Evolutionary conservation across 2,797 vertebrate species (phyloP).

Genomic region (Xenopus petersii): DNA sequence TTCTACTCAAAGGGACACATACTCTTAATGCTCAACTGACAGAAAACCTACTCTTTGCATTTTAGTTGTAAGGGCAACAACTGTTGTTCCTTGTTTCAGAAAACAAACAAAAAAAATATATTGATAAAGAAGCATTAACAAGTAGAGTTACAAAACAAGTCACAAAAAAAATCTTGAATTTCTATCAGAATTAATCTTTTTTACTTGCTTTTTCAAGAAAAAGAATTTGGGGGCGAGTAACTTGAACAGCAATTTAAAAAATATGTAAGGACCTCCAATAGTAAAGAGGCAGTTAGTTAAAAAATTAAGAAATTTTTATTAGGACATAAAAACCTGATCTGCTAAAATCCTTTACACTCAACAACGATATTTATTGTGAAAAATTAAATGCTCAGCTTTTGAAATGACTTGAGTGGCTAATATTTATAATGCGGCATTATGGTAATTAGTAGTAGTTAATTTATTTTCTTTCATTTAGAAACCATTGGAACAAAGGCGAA

Average conservation of each 20-base stretch:
- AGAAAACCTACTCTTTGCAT: no score
- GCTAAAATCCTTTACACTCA: conserved; percentile 62
- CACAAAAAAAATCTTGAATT: conserved; percentile 45
- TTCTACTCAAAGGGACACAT: no score
- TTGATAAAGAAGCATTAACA: conserved; percentile 7
- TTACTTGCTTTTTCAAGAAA: conserved; percentile 54
- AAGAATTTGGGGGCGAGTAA: conserved; percentile 60
- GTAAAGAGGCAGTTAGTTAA: no score
- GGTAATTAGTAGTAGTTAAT: conserved; percentile 59
- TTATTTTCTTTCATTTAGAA: conserved; percentile 59
- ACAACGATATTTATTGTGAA: conserved; percentile 61
- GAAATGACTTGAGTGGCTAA: conserved; percentile 63
- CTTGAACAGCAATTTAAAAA: neutral
- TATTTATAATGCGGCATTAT: conserved; percentile 63
- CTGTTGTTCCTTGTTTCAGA: no score
- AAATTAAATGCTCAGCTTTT: conserved; percentile 64
- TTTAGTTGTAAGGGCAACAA: no score
- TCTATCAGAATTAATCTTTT: conserved; percentile 54
- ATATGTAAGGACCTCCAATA: no score
- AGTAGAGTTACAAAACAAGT: conserved; percentile 5
- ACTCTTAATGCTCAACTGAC: no score
- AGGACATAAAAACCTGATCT: conserved; percentile 23
- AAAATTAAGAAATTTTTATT: no score
- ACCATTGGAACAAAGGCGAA: conserved; percentile 42
- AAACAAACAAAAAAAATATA: conserved; percentile 32